A percentile compares a stretch with the other conserved stretches of the same genome.
Conservation (phyloP, 2,797 vertebrate species). For the Remorina albescens region DNA sequence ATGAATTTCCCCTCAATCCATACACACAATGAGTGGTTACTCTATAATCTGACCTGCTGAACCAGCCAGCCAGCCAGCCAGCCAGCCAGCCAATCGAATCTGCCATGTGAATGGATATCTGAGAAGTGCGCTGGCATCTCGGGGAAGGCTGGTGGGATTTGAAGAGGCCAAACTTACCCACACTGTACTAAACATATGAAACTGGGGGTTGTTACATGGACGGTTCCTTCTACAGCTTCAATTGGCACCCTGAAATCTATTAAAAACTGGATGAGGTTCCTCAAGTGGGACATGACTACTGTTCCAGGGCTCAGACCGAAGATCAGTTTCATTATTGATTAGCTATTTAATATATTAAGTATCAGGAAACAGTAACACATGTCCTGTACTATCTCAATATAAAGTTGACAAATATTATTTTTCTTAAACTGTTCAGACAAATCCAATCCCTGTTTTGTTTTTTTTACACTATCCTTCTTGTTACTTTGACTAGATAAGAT, state of each 20-base stretch:
- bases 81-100: conserved; percentile 65
- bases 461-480: no score
- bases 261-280: conserved; percentile 19
- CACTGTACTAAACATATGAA: conserved; percentile 64
- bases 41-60: conserved; percentile 75
- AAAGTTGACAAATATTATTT: background rate
- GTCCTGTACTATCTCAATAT: background rate
- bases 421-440: background rate
- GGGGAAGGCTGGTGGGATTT: conserved; percentile 62
- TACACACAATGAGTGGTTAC: conserved; percentile 37
- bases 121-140: conserved; percentile 77
- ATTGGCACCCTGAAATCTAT: conserved; percentile 34
- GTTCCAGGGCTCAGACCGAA: background rate
- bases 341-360: background rate
- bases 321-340: background rate
- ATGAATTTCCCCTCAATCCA: conserved; percentile 53
- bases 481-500: no score
- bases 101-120: conserved; percentile 79
- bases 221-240: conserved; percentile 33
- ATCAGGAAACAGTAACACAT: background rate
- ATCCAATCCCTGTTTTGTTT: background rate
- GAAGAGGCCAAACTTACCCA: conserved; percentile 74
- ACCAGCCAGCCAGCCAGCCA: conserved; percentile 65
- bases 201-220: conserved; percentile 47
- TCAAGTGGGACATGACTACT: conserved; percentile 1